Evolutionary conservation across 2,888 invertebrate species (phyloP), one percentile per base, ranked within the genome.

Genomic region (Melanchra persicariae): DNA sequence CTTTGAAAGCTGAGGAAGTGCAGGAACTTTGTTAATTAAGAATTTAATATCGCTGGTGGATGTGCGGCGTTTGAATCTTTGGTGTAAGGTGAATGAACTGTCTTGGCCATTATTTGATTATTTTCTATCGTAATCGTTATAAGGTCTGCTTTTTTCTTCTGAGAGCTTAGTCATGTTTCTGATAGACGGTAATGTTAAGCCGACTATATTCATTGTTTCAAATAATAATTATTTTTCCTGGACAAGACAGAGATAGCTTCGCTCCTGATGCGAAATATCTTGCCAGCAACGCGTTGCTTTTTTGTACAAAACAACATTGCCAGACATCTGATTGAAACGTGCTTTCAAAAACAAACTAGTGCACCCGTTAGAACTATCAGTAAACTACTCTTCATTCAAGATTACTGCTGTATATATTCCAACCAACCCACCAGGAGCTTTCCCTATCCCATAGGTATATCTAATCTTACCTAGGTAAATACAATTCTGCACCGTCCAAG

Each of bases 1-100:
- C 76, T 71, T 80, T 80, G 76, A 62, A 43, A 60, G 74, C 63
- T 76, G 72, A 68, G 45, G 54, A 60, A 63, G 59, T 22, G 45
- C 57, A 59, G 40, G 64, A 79, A 79, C 67, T 79, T 79, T 72
- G 54, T 80, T 79, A 71, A 76, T 76, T 71, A 71, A 76, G 43
- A 67, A 79, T 80, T 67, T 71, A 63, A 72, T 76, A 71, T 37
- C 58, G 49, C 10, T 66, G 43, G 55, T n/a, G 37, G 22, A 40
- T 26, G 47, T 52, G 34, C 22, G n/a, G 37, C 57, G 76, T 45
- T 52, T 12, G 34, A 37, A 26, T 47, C 34, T 59, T 74, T 26
- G 59, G 37, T 61, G 12, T 30, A 26, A 30, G 30, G 24, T 63
- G 22, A 10, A 37, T 10, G 22, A 37, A 70, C 51, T 61, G 26